Base-by-base conservation (phyloP, 2,888 invertebrate genomes). In the Eupithecia subumbrata region DNA sequence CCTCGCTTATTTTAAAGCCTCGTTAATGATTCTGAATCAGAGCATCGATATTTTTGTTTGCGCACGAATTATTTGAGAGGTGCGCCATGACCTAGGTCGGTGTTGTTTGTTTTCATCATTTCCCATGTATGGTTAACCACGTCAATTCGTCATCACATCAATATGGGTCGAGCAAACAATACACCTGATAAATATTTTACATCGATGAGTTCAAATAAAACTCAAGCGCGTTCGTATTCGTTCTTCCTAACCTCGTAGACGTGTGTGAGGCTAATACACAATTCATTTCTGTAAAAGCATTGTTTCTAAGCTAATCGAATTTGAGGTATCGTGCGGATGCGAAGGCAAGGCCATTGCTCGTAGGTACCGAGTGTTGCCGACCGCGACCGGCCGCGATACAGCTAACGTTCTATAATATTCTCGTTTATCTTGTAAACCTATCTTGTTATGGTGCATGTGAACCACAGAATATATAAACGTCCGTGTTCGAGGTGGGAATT, bases 301-400 rank as follows among this genome's bases (percentile, higher is more conserved):
- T 79, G 78, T 79, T 74, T 71, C 84, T 82, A 60, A 60, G 60
- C 81, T 88, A 86, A 88, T 87, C 86, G 82, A 85, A 86, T 88
- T 86, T 85, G 84, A 85, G 82, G 82, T 86, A 85, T 84, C 84
- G 80, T 76, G 81, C 78, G 81, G 83, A 82, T 83, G 82, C 71
- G 60, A 69, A 74, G 69, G 81, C 81, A 72, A 80, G 82, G 75
- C 72, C 77, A 68, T 80, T 81, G 78, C 64, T 14, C 60, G 82
- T 80, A 86, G 83, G 82, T 74, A 79, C 43, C 72, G 82, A 80
- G 83, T 83, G 85, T 84, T 86, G 83, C 82, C 81, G 77, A 77
- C 76, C 78, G 71, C 81, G 67, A 66, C 77, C 73, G 72, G 68
- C 43, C 40, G 37, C 25, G 43, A 7, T 40, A n/a, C 78, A 79